Evolutionary conservation across 2,797 vertebrate species (phyloP).

Genomic region (Rhinatrema bivittatum): DNA sequence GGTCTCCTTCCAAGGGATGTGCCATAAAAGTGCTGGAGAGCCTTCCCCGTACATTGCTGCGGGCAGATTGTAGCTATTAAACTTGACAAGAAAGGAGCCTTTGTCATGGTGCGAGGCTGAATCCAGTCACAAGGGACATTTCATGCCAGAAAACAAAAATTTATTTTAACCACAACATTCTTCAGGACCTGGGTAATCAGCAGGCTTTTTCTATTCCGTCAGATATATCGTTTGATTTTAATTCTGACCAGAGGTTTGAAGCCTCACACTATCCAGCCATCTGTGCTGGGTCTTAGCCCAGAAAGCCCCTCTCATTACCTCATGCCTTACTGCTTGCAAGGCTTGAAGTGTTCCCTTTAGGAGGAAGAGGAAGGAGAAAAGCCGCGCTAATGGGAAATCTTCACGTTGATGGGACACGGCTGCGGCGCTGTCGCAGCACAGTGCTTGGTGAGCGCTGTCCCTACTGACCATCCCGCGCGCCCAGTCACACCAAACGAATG

Average conservation of each 20-base stretch:
- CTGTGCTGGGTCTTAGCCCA: neutral
- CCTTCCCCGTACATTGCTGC: slow-evolving; percentile 20
- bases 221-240: slow-evolving; percentile 38
- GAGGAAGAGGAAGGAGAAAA: neutral
- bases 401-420: no score
- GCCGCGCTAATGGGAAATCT: neutral
- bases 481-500: no score
- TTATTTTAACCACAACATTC: slow-evolving; percentile 62
- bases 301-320: neutral
- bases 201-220: slow-evolving; percentile 26
- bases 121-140: slow-evolving; percentile 65
- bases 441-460: no score
- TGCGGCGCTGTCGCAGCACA: no score
- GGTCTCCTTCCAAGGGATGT: no score
- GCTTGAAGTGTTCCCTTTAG: neutral
- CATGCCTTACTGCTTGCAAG: neutral
- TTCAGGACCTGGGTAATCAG: slow-evolving; percentile 56
- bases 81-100: slow-evolving; percentile 69
- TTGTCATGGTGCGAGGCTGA: slow-evolving; percentile 62
- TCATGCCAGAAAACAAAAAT: slow-evolving; percentile 65
- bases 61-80: slow-evolving; percentile 52
- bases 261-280: neutral
- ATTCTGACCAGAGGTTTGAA: slow-evolving; percentile 19
- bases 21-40: slow-evolving; percentile 6
- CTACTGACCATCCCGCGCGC: no score